Evolutionary conservation across 2,113 vertebrate genomes (phyloP).

Genomic region (pig (Sus scrofa)): T2T-Sscrofa CM000812.6:11569001-11569500

Average conservation of each 20-base stretch:
- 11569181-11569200: background rate
- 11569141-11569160: background rate
- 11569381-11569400: conserved; percentile 9
- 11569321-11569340: background rate
- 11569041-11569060: background rate
- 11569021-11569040: conserved; percentile 27
- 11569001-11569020: background rate
- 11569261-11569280: background rate
- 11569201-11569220: background rate
- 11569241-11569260: background rate
- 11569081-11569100: background rate
- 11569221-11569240: background rate
- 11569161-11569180: too few species aligned
- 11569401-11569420: conserved; percentile 35
- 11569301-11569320: background rate
- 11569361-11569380: conserved; percentile 49
- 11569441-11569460: conserved; percentile 46
- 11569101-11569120: background rate
- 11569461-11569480: background rate
- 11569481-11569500: conserved; percentile 58
- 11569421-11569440: background rate
- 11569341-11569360: background rate
- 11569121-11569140: background rate
- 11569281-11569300: background rate
- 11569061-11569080: background rate